Conservation (phyloP, 2,888 invertebrate genomes). For the Acanthosepion esculentum region DNA sequence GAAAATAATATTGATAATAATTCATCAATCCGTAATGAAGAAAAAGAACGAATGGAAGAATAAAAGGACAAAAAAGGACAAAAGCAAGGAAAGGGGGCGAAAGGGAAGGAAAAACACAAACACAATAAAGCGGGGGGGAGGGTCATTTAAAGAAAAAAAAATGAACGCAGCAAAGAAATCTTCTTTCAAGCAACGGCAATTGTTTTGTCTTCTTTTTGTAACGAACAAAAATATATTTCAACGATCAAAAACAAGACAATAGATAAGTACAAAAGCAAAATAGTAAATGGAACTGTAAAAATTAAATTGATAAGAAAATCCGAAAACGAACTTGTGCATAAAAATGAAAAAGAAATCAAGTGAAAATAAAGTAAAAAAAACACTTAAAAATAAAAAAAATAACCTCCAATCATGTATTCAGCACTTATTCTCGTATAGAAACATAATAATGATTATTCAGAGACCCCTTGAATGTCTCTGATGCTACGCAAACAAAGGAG, state of each 20-base stretch:
- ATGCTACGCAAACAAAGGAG: not conserved
- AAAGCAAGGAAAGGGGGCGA: not conserved
- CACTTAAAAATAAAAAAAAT: not conserved
- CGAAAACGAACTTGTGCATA: not conserved
- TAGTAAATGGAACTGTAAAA: not conserved
- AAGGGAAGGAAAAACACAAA: not conserved
- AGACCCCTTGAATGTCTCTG: not conserved
- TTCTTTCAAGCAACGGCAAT: not conserved
- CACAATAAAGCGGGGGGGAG: not conserved
- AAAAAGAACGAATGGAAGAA: not conserved
- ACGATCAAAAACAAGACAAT: not conserved
- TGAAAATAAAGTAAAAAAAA: not conserved
- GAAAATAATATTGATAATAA: constrained; percentile 23
- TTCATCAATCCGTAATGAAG: not conserved
- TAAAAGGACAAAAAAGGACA: not conserved
- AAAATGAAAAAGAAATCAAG: not conserved
- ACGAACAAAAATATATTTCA: not conserved
- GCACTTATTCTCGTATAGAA: constrained; percentile 1
- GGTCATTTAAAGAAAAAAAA: not conserved
- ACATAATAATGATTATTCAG: not conserved
- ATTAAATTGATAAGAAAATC: not conserved
- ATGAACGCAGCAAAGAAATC: not conserved
- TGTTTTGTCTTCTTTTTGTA: not conserved
- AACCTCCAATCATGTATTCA: not conserved
- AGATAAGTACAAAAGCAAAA: not conserved